Percentiles rank a stretch among this genome's conserved stretches.
Conservation (phyloP, 2,113 vertebrate genomes). For the Crotalus viridis region DNA sequence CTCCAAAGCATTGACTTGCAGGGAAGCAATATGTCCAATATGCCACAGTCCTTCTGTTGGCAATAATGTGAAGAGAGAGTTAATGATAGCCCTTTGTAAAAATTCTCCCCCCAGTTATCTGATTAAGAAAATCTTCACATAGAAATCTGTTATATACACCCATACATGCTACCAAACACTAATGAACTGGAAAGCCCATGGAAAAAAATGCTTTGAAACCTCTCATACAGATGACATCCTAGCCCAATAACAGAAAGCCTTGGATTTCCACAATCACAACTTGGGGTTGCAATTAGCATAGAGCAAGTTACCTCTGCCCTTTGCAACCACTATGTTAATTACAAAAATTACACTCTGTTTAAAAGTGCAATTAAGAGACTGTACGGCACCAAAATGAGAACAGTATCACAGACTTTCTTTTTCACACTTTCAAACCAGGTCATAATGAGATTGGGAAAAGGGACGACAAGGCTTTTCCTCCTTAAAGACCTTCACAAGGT, state of each 20-base stretch:
- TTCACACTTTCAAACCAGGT: constrained; percentile 80
- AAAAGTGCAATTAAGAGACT: constrained; percentile 83
- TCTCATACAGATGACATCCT: constrained; percentile 75
- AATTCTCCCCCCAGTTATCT: constrained; percentile 70
- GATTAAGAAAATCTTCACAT: constrained; percentile 73
- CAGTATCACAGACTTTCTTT: constrained; percentile 75
- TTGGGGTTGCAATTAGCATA: constrained; percentile 78
- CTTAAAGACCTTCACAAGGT: constrained; percentile 70
- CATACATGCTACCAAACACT: constrained; percentile 80
- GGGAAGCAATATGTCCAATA: constrained; percentile 50
- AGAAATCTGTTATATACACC: constrained; percentile 64
- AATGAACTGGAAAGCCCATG: constrained; percentile 72
- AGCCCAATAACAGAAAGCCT: constrained; percentile 66
- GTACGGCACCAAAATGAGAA: constrained; percentile 63
- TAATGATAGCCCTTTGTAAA: constrained; percentile 80
- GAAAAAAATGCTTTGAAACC: constrained; percentile 76
- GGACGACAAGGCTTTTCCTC: constrained; percentile 67
- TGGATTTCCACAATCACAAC: constrained; percentile 69
- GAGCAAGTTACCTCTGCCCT: constrained; percentile 78
- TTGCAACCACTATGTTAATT: constrained; percentile 84
- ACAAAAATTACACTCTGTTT: constrained; percentile 85
- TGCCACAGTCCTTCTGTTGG: constrained; percentile 60
- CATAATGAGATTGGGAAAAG: constrained; percentile 75
- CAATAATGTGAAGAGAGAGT: constrained; percentile 70
- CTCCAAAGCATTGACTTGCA: constrained; percentile 67